A percentile compares a stretch with the other conserved stretches of the same genome.
Conservation (phyloP, 2,888 invertebrate genomes). For the Meandrusa payeni region DNA sequence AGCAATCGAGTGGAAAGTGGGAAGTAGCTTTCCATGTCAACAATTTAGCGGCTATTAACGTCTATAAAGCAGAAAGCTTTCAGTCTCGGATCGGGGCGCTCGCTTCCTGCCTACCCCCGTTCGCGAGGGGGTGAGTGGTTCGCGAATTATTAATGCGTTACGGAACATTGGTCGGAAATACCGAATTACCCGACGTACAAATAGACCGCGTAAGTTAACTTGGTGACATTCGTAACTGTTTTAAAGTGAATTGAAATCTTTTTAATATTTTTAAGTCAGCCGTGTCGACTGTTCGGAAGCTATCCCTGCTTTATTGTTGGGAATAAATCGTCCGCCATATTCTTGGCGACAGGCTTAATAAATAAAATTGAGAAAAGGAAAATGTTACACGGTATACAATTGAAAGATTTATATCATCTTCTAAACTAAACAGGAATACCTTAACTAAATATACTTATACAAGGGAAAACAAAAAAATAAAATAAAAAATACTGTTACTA, state of each 20-base stretch:
- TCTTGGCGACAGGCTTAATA: slow-evolving; percentile 1
- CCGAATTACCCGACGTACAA: slow-evolving; percentile 18
- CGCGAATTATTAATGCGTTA: slow-evolving; percentile 23
- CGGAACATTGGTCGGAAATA: slow-evolving; percentile 18
- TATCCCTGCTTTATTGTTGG: neutral
- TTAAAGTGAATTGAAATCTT: slow-evolving; percentile 5
- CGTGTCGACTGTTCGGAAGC: neutral
- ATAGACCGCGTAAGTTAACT: slow-evolving; percentile 11
- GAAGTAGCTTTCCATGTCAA: slow-evolving; percentile 36
- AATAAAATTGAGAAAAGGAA: slow-evolving; percentile 1
- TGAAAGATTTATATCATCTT: no score
- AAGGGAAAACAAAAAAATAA: no score
- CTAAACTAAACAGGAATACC: no score
- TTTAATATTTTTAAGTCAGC: slow-evolving; percentile 10
- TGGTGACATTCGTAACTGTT: slow-evolving; percentile 1
- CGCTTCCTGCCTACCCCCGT: slow-evolving; percentile 21
- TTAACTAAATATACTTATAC: no score
- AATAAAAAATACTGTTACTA: no score
- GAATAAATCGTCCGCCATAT: slow-evolving; percentile 4
- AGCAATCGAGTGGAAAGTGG: slow-evolving; percentile 29
- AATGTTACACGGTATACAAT: neutral
- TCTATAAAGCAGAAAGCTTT: slow-evolving; percentile 29
- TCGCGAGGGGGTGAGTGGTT: slow-evolving; percentile 15
- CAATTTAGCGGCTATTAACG: slow-evolving; percentile 34
- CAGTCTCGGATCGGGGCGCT: slow-evolving; percentile 14